Evolutionary conservation across 2,113 vertebrate species (phyloP).

Genomic region (Scatophagus argus): DNA sequence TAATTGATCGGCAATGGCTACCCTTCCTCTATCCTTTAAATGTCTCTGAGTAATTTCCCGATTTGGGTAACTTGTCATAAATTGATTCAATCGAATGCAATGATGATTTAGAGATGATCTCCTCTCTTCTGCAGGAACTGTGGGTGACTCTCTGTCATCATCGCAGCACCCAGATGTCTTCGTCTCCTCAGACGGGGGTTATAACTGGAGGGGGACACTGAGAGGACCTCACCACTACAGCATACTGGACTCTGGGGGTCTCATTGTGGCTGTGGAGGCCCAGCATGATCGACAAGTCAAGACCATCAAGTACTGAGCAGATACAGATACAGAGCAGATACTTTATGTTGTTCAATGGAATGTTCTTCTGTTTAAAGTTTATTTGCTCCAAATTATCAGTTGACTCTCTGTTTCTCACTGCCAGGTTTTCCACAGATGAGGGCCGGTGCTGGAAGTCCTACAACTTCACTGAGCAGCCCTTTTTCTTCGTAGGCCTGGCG

Average conservation of each 20-base stretch:
- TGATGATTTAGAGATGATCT: not conserved
- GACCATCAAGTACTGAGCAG: slow-evolving; percentile 81
- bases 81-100: not conserved
- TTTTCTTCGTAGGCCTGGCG: slow-evolving; percentile 84
- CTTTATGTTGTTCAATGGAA: too few relatives aligned
- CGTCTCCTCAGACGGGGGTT: slow-evolving; percentile 85
- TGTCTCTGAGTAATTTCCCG: too few relatives aligned
- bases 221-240: slow-evolving; percentile 85
- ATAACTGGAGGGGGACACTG: slow-evolving; percentile 82
- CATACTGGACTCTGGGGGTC: slow-evolving; percentile 86
- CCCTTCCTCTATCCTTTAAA: too few relatives aligned
- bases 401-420: too few relatives aligned
- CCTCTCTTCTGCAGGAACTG: slow-evolving; percentile 74
- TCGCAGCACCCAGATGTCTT: slow-evolving; percentile 83
- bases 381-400: too few relatives aligned
- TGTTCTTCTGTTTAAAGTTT: too few relatives aligned
- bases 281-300: slow-evolving; percentile 77
- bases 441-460: slow-evolving; percentile 86
- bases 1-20: too few relatives aligned
- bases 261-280: slow-evolving; percentile 85
- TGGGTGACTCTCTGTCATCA: slow-evolving; percentile 83
- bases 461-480: slow-evolving; percentile 85
- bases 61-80: not conserved
- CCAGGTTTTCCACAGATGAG: slow-evolving; percentile 87
- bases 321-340: slow-evolving; percentile 54